Evolutionary conservation across 2,888 invertebrate genomes (phyloP), one percentile per base, ranked within the genome.

Genomic region (Digitonthophagus gazella): DNA sequence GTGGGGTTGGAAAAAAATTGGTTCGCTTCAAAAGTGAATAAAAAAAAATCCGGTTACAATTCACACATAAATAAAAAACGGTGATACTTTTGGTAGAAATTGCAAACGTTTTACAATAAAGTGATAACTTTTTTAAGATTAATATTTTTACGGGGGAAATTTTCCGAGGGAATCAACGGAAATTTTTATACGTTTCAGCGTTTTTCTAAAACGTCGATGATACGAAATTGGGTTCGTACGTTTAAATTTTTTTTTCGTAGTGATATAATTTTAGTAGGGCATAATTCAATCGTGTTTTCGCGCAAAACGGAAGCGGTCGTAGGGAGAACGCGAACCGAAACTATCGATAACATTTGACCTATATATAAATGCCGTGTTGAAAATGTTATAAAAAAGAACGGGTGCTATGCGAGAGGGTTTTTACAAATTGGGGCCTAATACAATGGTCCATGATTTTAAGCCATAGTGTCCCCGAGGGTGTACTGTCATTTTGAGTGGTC

Each of bases 401-500:
- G 28, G 28, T n/a, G n/a, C 8, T 44, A 44, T 44, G 11, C 28
- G 28, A 2, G 11, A 8, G 11, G 61, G 15, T 16, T 61, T 61
- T 61, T 61, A 18, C 16, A 16, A 61, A 61, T 18, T 61, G 4
- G 61, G 18, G 18, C 6, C 61, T 61, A 61, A 61, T 61, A 19
- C 61, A 20, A 58, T 18, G 61, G 61, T 61, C 61, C 61, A 61
- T 61, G 61, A 61, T 61, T 61, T 61, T 61, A 61, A 20, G 61
- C 18, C 18, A 19, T 61, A 61, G 61, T 61, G 19, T 15, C 20
- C 61, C 61, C 61, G 18, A 5, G 61, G 61, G 61, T 61, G 61
- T 61, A 61, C 61, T 61, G 61, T 61, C 61, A 61, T 61, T 56
- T 14, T 75, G 75, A 75, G 72, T 71, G 69, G 72, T 74, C 65